Percentiles rank a stretch among this genome's conserved stretches.
Evolutionary conservation across 2,888 invertebrate species (phyloP).

Genomic region (Dendrolimus houi): DNA sequence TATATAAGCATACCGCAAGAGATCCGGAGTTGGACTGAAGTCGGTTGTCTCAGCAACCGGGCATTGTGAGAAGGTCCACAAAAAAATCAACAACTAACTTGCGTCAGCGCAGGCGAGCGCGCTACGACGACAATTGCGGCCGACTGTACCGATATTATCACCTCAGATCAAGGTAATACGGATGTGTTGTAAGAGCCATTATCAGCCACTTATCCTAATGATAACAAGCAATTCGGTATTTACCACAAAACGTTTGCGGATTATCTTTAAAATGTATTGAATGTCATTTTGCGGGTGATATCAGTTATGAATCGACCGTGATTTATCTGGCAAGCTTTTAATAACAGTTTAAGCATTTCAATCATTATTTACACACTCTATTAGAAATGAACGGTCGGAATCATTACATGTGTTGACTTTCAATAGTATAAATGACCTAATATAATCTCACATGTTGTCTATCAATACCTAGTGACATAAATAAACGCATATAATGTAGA

Average conservation of each 20-base stretch:
- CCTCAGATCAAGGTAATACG: constrained; percentile 25
- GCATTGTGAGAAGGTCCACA: constrained; percentile 30
- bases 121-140: constrained; percentile 16
- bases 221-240: constrained; percentile 6
- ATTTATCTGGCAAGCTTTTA: too few relatives aligned
- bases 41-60: constrained; percentile 38
- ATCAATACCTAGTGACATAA: too few relatives aligned
- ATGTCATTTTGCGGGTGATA: too few relatives aligned
- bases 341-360: too few relatives aligned
- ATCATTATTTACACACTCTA: too few relatives aligned
- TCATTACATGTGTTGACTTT: too few relatives aligned
- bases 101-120: constrained; percentile 25
- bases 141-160: constrained; percentile 29
- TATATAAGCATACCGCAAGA: constrained; percentile 51
- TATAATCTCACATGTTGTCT: too few relatives aligned
- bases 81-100: constrained; percentile 40
- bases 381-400: too few relatives aligned
- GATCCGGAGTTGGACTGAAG: constrained; percentile 38
- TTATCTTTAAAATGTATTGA: neutral
- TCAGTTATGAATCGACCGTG: too few relatives aligned
- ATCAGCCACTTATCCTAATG: constrained; percentile 20
- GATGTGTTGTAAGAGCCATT: constrained; percentile 21
- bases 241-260: constrained; percentile 1
- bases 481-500: too few relatives aligned
- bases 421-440: too few relatives aligned